Conservation (phyloP, 1,140 invertebrate species). For the Maconellicoccus hirsutus region DNA sequence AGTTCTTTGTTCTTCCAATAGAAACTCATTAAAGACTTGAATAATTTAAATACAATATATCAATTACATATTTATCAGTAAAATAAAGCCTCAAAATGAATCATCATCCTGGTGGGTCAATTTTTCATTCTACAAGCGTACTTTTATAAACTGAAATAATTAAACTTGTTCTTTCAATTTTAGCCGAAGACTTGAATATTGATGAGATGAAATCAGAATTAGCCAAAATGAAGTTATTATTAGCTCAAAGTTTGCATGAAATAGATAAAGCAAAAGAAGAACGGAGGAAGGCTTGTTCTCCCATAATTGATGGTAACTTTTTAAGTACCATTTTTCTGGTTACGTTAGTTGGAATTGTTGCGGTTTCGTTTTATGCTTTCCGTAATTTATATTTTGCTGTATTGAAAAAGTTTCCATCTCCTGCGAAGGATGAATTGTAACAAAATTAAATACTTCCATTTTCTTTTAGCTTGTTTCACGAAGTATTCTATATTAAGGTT, state of each 20-base stretch:
- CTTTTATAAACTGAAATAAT: not conserved
- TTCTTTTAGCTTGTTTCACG: not conserved
- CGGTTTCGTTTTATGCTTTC: conserved; percentile 68
- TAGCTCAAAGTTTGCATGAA: conserved; percentile 55
- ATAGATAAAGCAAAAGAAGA: conserved; percentile 11
- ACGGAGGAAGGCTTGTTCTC: conserved; percentile 28
- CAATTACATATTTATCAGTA: not conserved
- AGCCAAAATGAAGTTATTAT: conserved; percentile 62
- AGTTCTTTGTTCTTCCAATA: not conserved
- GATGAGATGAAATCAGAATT: conserved; percentile 62
- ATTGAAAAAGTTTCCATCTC: conserved; percentile 58
- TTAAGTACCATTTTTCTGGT: conserved; percentile 63
- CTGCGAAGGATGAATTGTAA: not conserved
- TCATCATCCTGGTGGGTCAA: not conserved
- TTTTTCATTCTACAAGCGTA: not conserved
- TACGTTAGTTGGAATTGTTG: conserved; percentile 59
- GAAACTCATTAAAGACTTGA: not conserved
- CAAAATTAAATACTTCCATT: no score
- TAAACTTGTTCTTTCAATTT: not conserved
- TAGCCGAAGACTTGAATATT: conserved; percentile 48
- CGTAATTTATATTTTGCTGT: conserved; percentile 70
- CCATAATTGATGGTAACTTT: conserved; percentile 62
- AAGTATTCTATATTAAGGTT: not conserved
- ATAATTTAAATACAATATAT: no score
- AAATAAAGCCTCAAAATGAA: not conserved